Evolutionary conservation across 1,140 invertebrate species (phyloP), one percentile per base, ranked within the genome.

Genomic region (Drosophila arawakana): DNA sequence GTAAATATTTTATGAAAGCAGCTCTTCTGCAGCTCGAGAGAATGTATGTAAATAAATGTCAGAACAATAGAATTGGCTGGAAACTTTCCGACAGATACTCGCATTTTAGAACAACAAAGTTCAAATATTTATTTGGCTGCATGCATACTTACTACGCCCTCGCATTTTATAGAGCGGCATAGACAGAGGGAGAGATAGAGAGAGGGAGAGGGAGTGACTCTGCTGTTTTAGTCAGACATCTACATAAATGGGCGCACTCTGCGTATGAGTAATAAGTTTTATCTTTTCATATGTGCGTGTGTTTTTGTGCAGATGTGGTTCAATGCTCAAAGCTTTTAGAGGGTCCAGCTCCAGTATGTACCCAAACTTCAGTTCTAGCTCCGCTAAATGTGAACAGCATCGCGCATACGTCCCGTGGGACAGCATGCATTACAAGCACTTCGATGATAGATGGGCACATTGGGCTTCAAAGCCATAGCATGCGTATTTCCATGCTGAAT

Each of bases 241-340:
- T 8, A 13, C n/a, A 35, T 13, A 25, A 59, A 47, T 46, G 34
- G 30, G 39, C 39, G n/a, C 59, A 70, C 50, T 13, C 25, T 60
- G 57, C 65, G 65, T 69, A 73, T 73, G 47, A 60, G 71, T 73
- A 73, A 73, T 55, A 68, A 69, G 65, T 73, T 61, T 30, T 39
- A 35, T 44, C 30, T 49, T 54, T 9, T 68, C 7, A 37, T 52
- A 21, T 47, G 21, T 37, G 18, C 39, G 25, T 30, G 25, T 30
- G 4, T 30, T 4, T 30, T 0, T 30, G 3, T 30, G 25, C 25
- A 30, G 66, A 60, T 69, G 41, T 60, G 71, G 34, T 15, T 73
- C 46, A 41, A 34, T 73, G 71, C 57, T 61, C 57, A 73, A 73
- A 69, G 71, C 71, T 73, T 69, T 73, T 49, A 73, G 63, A 13